Evolutionary conservation across 2,797 vertebrate genomes (phyloP), one percentile per base, ranked within the genome.

Genomic region (Sylvia borin): DNA sequence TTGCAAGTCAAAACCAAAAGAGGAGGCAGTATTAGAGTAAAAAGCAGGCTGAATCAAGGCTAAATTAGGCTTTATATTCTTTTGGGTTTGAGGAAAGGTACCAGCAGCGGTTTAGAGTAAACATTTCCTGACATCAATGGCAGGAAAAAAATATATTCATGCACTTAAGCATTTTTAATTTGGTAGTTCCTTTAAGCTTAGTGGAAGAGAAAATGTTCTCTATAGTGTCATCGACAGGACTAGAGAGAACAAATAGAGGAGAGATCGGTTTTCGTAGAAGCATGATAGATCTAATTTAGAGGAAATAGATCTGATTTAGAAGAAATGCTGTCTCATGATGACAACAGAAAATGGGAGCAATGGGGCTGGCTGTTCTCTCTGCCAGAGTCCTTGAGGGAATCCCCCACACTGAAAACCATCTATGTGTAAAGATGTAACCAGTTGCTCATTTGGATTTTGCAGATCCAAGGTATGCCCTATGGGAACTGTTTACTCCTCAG

Each of bases 401-500:
- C 7, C 26, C 50, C 1, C 2, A 29, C 24, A 7, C 0, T 32
- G 38, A 43, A 70, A 42, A 45, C 4, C 0, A 0, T 38, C 38
- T 27, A 1, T 29, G 15, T 76, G 48, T 70, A 90, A 61, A 85
- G 58, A 50, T 29, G 32, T 90, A 79, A 95, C 60, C 11, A 5
- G 43, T 5, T 65, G 12, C 24, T 53, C 93, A 27, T 83, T 87
- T 90, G 53, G 19, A 67, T 84, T 97, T 96, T 64, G 53, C 97
- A 99, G 99, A 98, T 99, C 88, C 98, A 97, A 97, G 99, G 98
- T 61, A 86, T 98, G 55, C 99, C 99, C 4, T 99, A 98, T 95
- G 99, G 99, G 53, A 99, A 98, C 96, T 98, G 98, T 95, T 98
- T 99, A 92, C 98, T 98, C 29, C 93, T 99, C 93, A 99, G 98